Conservation (phyloP, 2,888 invertebrate species). For the Mythimna albipuncta region DNA sequence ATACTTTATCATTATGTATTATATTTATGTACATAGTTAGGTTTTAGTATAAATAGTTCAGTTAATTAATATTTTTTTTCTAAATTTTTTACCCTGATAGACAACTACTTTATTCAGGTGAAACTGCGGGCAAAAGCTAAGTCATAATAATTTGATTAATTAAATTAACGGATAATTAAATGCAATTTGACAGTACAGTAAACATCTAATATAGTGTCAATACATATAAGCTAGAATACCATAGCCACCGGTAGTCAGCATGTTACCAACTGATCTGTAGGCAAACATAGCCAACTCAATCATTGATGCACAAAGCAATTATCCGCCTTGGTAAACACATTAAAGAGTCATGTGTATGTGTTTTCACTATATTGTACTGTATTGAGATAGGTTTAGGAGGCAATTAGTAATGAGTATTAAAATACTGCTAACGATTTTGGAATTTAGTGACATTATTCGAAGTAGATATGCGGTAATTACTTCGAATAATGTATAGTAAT, state of each 20-base stretch:
- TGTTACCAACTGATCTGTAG: constrained; percentile 9
- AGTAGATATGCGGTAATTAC: no score
- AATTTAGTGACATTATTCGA: no score
- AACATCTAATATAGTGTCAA: neutral
- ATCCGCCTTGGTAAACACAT: constrained; percentile 49
- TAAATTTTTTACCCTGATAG: no score
- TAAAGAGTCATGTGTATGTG: constrained; percentile 41
- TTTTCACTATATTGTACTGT: neutral
- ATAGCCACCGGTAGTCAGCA: neutral
- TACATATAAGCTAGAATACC: neutral
- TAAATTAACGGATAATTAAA: neutral
- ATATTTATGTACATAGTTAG: no score
- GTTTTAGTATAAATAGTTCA: no score
- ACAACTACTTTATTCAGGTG: no score
- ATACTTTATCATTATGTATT: no score
- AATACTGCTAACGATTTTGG: neutral
- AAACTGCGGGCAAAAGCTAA: no score
- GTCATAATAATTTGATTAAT: no score
- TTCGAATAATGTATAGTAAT: no score
- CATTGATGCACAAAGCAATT: constrained; percentile 50
- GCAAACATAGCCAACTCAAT: constrained; percentile 23
- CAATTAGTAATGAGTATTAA: neutral
- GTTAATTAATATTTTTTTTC: no score
- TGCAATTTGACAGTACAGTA: neutral
- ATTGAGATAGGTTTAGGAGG: neutral